Evolutionary conservation across 2,113 vertebrate genomes (phyloP), one percentile per base, ranked within the genome.

Genomic region (Tetrax tetrax): DNA sequence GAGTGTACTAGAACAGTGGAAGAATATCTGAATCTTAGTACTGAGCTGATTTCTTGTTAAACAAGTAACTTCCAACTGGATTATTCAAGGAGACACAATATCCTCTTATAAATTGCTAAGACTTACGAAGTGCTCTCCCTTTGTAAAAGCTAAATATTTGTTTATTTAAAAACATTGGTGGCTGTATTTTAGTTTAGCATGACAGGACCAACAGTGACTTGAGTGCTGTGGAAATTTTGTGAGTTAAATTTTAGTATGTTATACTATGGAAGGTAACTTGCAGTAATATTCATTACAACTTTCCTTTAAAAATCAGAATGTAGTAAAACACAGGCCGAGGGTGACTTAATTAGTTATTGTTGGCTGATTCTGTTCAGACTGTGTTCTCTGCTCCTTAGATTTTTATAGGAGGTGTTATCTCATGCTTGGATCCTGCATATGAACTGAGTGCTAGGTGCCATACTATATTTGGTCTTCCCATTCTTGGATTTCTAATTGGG

Each of bases 401-500:
- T 94, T 95, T 96, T 96, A 89, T 95, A 90, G 95, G 80, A 93
- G 65, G 90, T 95, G 86, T 95, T 92, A 93, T 57, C 76, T 96
- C 56, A 17, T 81, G 69, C 86, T 94, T 88, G 43, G 47, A 70
- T 95, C 54, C 51, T 86, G 63, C 54, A 15, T 80, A 57, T 89
- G 90, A 93, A 90, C 88, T 35, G 57, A 90, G 65, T 51, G 70
- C 38, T 86, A 68, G 80, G 77, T 93, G 95, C 80, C 12, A 8
- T 93, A 60, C 72, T 90, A 64, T 83, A 72, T 90, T 92, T 87
- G 87, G 24, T 60, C 31, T 83, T 93, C 81, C 64, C 61, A 53
- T 92, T 94, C 76, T 94, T 66, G 43, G 51, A 57, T 77, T 94
- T 94, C 72, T 88, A 68, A 75, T 35, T 81, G 83, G 74, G 64